phyloP scores from a whole-genome alignment of 1,140 invertebrate species.

The Cryptotermes secundus region DNA sequence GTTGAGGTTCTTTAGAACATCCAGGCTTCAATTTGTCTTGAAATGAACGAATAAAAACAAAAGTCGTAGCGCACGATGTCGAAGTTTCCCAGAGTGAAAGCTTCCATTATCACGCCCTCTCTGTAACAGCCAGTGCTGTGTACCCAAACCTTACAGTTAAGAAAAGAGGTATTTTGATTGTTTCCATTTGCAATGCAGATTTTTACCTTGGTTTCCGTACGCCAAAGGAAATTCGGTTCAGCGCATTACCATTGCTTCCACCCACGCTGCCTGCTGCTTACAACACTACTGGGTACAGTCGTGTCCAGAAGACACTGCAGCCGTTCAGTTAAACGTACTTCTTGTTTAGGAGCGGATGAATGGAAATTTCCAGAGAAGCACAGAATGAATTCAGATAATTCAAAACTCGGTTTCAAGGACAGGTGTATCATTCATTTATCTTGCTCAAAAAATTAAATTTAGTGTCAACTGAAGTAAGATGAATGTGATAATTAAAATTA shows the following conservation, averaged over 20 bases:
- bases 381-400: not conserved
- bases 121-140: not conserved
- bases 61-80: not conserved
- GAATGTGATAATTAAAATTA: not conserved
- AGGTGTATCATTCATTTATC: not conserved
- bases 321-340: not conserved
- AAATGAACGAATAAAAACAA: not conserved
- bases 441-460: not conserved
- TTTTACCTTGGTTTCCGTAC: conserved; percentile 12
- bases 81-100: not conserved
- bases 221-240: conserved; percentile 4
- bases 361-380: not conserved
- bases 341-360: not conserved
- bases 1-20: not conserved
- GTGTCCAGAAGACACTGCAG: not conserved
- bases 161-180: conserved; percentile 1
- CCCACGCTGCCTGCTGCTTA: not conserved
- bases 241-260: conserved; percentile 5
- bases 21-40: not conserved
- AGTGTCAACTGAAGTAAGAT: not conserved
- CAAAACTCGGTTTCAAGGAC: not conserved
- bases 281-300: conserved; percentile 8
- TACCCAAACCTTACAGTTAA: not conserved
- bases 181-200: conserved; percentile 19
- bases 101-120: conserved; percentile 1